Evolutionary conservation across 1,140 invertebrate genomes (phyloP).

Genomic region (Stenopsyche tienmushanensis): DNA sequence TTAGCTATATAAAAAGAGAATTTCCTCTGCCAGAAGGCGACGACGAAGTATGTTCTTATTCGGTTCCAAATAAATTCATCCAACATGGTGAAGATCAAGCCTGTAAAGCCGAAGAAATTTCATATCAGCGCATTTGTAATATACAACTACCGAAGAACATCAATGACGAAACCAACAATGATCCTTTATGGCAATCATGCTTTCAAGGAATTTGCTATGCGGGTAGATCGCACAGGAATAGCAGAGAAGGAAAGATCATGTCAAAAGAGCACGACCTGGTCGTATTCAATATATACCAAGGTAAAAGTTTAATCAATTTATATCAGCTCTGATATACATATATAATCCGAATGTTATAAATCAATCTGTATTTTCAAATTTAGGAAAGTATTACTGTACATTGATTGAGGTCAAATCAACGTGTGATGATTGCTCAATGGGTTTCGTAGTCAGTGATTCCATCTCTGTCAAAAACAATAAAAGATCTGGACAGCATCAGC

Average conservation of each 20-base stretch:
- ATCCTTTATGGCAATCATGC: constrained; percentile 43
- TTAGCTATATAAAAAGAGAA: constrained; percentile 45
- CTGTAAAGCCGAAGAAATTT: constrained; percentile 42
- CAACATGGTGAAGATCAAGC: constrained; percentile 43
- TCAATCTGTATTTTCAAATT: constrained; percentile 3
- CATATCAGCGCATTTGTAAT: constrained; percentile 42
- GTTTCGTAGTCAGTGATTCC: constrained; percentile 38
- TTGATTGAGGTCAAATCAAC: constrained; percentile 47
- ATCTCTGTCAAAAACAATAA: constrained; percentile 47
- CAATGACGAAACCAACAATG: constrained; percentile 7
- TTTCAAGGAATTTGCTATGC: constrained; percentile 45
- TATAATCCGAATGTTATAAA: neutral
- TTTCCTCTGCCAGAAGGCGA: constrained; percentile 37
- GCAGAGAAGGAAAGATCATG: constrained; percentile 44
- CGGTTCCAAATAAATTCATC: constrained; percentile 42
- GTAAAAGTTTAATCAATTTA: too few species aligned
- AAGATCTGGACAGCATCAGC: constrained; percentile 45
- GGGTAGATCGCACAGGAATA: constrained; percentile 43
- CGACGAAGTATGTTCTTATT: constrained; percentile 30
- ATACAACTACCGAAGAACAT: constrained; percentile 17
- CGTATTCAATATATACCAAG: constrained; percentile 43
- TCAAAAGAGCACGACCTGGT: constrained; percentile 47
- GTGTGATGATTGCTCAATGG: constrained; percentile 38
- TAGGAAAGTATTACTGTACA: constrained; percentile 41
- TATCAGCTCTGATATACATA: neutral